Conservation (phyloP, 1,140 invertebrate species). For the Pseudomyrmex sp. region DNA sequence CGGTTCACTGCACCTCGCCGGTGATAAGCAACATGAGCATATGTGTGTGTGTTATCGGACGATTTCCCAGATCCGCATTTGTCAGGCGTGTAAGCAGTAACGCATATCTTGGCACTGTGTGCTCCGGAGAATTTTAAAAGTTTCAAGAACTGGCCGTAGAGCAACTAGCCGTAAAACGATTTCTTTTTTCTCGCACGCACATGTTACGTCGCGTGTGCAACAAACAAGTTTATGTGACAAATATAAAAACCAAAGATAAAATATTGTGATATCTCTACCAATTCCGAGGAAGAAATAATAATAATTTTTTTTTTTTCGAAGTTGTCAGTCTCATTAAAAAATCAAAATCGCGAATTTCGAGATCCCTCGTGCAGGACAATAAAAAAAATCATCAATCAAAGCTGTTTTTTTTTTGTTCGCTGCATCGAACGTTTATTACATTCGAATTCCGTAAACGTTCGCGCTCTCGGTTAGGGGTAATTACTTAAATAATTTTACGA, state of each 20-base stretch:
- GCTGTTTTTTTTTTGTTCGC: neutral
- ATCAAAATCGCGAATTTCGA: neutral
- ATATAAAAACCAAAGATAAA: neutral
- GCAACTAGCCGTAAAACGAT: too few relatives aligned
- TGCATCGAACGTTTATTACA: neutral
- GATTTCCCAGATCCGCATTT: conserved; percentile 37
- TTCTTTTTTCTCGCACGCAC: too few relatives aligned
- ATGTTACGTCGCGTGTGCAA: neutral
- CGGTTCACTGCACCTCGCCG: conserved; percentile 33
- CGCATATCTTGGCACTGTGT: neutral
- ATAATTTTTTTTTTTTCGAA: neutral
- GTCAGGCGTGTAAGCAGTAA: neutral
- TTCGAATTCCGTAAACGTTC: neutral
- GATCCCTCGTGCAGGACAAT: neutral
- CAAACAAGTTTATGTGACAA: neutral
- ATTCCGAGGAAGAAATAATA: neutral
- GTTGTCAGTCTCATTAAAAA: neutral
- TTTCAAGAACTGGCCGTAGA: conserved; percentile 1
- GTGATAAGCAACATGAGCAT: conserved; percentile 22
- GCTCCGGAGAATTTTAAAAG: neutral
- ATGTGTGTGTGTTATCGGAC: conserved; percentile 31
- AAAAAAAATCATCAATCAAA: neutral
- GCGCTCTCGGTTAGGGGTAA: neutral
- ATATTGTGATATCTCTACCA: neutral
- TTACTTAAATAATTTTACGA: conserved; percentile 52